Evolutionary conservation across 2,797 vertebrate species (phyloP).

Genomic region (Acanthurus leucopareius): DNA sequence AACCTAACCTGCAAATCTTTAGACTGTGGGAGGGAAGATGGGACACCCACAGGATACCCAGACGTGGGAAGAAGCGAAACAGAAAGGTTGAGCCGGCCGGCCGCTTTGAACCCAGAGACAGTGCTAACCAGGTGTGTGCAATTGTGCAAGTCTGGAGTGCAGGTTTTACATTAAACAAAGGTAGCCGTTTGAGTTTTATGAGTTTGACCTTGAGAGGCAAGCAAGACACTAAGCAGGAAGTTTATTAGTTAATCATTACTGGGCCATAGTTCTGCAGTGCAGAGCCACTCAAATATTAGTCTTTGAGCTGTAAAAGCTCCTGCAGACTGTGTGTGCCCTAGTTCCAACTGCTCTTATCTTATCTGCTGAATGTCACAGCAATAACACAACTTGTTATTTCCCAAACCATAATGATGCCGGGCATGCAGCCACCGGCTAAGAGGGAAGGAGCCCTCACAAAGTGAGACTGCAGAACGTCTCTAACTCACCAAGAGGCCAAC

Average conservation of each 20-base stretch:
- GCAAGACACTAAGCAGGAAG: constrained; percentile 34
- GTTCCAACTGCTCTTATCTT: constrained; percentile 68
- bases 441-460: constrained; percentile 33
- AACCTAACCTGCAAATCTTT: too few species aligned
- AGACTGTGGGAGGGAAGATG: too few species aligned
- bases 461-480: constrained; percentile 54
- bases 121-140: too few species aligned
- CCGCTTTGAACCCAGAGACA: too few species aligned
- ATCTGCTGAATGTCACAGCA: constrained; percentile 72
- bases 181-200: constrained; percentile 46
- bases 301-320: constrained; percentile 62
- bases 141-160: too few species aligned
- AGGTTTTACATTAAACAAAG: constrained; percentile 46
- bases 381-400: constrained; percentile 75
- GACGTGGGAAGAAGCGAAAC: too few species aligned
- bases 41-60: too few species aligned
- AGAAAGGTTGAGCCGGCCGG: too few species aligned
- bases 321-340: constrained; percentile 31
- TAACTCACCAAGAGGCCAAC: constrained; percentile 50
- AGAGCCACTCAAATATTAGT: constrained; percentile 59
- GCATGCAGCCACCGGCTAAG: constrained; percentile 38
- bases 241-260: constrained; percentile 77
- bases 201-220: constrained; percentile 57
- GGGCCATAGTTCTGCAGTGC: constrained; percentile 14
- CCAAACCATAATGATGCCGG: constrained; percentile 56